Percentiles rank a stretch among this genome's conserved stretches.
phyloP scores from a whole-genome alignment of 2,113 vertebrate genomes.

The Phaethornis superciliosus region DNA sequence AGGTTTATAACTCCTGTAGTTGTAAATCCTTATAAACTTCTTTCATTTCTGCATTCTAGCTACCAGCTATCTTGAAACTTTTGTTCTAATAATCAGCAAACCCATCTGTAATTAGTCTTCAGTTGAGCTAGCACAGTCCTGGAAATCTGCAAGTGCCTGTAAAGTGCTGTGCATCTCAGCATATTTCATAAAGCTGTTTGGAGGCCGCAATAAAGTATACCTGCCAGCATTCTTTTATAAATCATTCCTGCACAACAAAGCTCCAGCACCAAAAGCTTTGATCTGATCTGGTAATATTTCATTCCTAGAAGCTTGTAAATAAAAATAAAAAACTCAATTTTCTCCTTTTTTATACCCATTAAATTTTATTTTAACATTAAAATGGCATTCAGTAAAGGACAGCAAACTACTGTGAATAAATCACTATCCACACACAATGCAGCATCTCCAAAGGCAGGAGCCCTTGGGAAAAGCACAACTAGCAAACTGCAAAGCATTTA shows the following conservation, averaged over 20 bases:
- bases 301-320: conserved; percentile 21
- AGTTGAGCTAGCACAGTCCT: not conserved
- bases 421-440: not conserved
- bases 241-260: not conserved
- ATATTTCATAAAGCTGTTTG: not conserved
- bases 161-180: not conserved
- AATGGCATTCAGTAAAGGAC: not conserved
- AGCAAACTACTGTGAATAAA: not conserved
- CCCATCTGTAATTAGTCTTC: not conserved
- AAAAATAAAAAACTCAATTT: not conserved
- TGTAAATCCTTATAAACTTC: not conserved
- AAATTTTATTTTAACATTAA: not conserved
- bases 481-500: not conserved
- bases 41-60: not conserved
- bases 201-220: not conserved
- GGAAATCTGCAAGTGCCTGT: not conserved
- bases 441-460: not conserved
- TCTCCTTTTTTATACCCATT: not conserved
- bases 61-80: not conserved
- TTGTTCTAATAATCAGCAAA: not conserved
- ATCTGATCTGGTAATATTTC: not conserved
- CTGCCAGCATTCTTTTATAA: not conserved
- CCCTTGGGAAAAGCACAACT: not conserved
- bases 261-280: not conserved
- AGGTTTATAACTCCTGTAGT: not conserved